Evolutionary conservation across 2,888 invertebrate genomes (phyloP).

Genomic region (Hirtodrosophila confusa): DNA sequence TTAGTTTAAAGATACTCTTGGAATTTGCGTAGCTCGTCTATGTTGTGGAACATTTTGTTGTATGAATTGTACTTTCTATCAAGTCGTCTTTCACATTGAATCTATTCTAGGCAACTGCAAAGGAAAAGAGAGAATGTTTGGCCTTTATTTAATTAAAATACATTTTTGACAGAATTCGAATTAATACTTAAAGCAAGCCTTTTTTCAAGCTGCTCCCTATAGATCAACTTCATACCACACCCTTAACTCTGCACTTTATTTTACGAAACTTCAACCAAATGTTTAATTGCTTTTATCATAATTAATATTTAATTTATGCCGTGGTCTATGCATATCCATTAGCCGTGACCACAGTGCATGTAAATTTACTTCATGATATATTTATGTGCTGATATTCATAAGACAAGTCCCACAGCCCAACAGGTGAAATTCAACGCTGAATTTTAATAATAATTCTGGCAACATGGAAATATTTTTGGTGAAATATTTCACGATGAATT

Average conservation of each 20-base stretch:
- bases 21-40: slow-evolving; percentile 3
- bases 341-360: background rate
- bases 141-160: background rate
- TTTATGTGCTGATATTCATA: background rate
- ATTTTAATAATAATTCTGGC: slow-evolving; percentile 23
- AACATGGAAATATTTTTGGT: slow-evolving; percentile 21
- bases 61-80: slow-evolving; percentile 32
- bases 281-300: slow-evolving; percentile 12
- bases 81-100: slow-evolving; percentile 6
- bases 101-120: slow-evolving; percentile 18
- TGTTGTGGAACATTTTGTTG: slow-evolving; percentile 40
- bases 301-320: slow-evolving; percentile 1
- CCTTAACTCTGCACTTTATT: no score
- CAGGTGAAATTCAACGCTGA: background rate
- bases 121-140: background rate
- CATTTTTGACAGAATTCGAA: background rate
- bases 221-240: no score
- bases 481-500: slow-evolving; percentile 14
- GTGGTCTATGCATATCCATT: background rate
- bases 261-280: background rate
- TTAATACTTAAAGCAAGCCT: no score
- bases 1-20: slow-evolving; percentile 9
- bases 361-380: background rate
- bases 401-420: background rate
- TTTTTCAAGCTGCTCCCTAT: no score